A percentile compares a stretch with the other conserved stretches of the same genome.
phyloP scores from a whole-genome alignment of 2,113 vertebrate genomes.

The Odontophorus gujanensis region DNA sequence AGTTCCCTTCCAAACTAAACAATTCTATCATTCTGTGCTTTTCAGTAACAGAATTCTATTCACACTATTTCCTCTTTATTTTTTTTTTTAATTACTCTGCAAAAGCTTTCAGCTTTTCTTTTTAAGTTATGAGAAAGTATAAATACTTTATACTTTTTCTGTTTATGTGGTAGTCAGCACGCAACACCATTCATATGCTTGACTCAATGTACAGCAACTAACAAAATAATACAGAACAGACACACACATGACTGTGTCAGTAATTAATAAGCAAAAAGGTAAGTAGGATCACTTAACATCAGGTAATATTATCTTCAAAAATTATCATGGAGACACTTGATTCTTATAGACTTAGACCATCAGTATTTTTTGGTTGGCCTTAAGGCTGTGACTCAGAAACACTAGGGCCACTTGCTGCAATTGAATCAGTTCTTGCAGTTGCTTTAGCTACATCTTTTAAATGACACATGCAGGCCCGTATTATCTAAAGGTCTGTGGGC shows the following conservation, averaged over 20 bases:
- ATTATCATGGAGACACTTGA: neutral
- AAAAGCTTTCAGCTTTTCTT: neutral
- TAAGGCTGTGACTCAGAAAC: neutral
- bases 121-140: neutral
- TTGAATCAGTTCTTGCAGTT: neutral
- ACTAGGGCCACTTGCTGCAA: neutral
- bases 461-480: neutral
- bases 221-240: neutral
- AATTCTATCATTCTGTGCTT: neutral
- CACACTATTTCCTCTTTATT: neutral
- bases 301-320: neutral
- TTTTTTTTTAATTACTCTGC: neutral
- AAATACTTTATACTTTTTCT: neutral
- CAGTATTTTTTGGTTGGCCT: neutral
- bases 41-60: neutral
- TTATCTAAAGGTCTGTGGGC: neutral
- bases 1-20: neutral
- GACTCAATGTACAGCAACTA: neutral
- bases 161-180: neutral
- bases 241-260: neutral
- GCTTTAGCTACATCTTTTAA: neutral
- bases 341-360: neutral
- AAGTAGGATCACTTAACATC: neutral
- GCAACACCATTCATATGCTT: neutral
- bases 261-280: slow-evolving; percentile 28